Evolutionary conservation across 2,797 vertebrate species (phyloP).

Genomic region (Dipus sagitta): DNA sequence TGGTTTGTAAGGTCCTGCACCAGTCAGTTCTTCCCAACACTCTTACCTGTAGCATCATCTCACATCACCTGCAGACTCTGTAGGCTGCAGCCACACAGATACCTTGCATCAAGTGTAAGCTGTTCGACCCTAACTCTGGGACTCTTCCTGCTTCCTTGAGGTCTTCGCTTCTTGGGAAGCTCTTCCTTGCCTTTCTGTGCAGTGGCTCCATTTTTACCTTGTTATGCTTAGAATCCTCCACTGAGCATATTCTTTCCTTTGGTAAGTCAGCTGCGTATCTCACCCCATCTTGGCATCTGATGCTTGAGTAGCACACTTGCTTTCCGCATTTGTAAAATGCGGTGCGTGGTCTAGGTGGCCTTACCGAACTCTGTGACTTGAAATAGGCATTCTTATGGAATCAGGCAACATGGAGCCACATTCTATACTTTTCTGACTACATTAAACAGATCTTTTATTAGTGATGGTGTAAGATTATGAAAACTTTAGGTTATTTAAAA

Average conservation of each 20-base stretch:
- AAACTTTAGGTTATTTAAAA: conserved; percentile 9
- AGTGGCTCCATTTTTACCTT: background rate
- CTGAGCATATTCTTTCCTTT: background rate
- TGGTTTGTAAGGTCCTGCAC: background rate
- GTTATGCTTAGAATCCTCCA: background rate
- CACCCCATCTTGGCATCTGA: too few species aligned
- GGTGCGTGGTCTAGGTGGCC: too few species aligned
- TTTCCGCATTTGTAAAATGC: too few species aligned
- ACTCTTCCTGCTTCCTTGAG: background rate
- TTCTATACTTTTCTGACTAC: background rate
- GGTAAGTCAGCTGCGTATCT: too few species aligned
- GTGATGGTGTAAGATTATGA: background rate
- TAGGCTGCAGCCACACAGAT: background rate
- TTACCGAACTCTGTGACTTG: too few species aligned
- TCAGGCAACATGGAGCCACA: background rate
- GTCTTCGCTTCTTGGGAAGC: background rate
- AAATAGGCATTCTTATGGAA: too few species aligned
- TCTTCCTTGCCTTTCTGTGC: background rate
- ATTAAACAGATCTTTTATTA: background rate
- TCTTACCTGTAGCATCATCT: too few species aligned
- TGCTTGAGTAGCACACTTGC: too few species aligned
- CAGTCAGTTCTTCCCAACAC: background rate
- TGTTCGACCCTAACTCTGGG: too few species aligned
- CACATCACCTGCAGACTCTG: background rate
- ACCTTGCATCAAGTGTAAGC: background rate